Percentiles rank a stretch among this genome's conserved stretches.
phyloP scores from a whole-genome alignment of 2,888 invertebrate genomes.

The Trachelus stipa region DNA sequence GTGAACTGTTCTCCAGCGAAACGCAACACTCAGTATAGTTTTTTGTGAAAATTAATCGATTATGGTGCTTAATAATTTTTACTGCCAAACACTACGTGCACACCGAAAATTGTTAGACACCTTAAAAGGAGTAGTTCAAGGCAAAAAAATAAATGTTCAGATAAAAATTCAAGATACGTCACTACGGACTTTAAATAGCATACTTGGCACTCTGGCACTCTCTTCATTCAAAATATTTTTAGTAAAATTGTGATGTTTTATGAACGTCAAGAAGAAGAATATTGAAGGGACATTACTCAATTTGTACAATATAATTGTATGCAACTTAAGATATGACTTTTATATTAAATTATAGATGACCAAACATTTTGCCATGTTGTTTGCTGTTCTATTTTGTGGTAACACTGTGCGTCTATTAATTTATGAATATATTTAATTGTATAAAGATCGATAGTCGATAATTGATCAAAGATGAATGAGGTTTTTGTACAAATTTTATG shows the following conservation, averaged over 20 bases:
- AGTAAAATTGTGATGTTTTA: background rate
- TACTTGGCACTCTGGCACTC: background rate
- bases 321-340: background rate
- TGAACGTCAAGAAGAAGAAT: background rate
- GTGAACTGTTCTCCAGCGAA: background rate
- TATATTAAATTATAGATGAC: background rate
- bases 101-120: background rate
- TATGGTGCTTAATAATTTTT: slow-evolving; percentile 32
- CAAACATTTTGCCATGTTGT: background rate
- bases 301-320: background rate
- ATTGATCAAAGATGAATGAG: slow-evolving; percentile 14
- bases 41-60: slow-evolving; percentile 19
- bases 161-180: background rate
- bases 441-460: slow-evolving; percentile 9
- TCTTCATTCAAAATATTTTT: background rate
- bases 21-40: slow-evolving; percentile 19
- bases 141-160: background rate
- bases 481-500: slow-evolving; percentile 21
- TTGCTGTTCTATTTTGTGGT: background rate
- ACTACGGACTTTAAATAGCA: background rate
- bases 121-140: background rate
- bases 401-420: background rate
- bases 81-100: slow-evolving; percentile 36
- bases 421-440: slow-evolving; percentile 13
- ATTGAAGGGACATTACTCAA: background rate